Evolutionary conservation across 2,797 vertebrate genomes (phyloP).

Genomic region (Characodon lateralis): DNA sequence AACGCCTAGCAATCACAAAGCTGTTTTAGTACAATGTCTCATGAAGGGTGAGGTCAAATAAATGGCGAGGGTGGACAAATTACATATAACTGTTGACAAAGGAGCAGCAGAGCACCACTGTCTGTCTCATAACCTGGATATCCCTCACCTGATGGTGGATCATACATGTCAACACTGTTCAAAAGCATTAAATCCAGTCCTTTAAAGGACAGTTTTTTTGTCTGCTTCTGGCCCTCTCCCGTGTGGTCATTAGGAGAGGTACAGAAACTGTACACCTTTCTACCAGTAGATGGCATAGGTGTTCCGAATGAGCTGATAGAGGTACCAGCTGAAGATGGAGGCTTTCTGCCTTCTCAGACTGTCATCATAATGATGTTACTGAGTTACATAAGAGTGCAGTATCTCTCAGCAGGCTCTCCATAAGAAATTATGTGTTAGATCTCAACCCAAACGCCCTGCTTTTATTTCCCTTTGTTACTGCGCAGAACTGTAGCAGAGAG

Average conservation of each 20-base stretch:
- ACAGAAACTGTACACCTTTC: conserved; percentile 42
- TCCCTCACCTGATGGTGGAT: conserved; percentile 68
- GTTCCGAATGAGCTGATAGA: conserved; percentile 56
- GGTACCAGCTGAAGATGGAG: conserved; percentile 55
- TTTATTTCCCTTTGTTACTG: conserved; percentile 66
- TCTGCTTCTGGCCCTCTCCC: conserved; percentile 50
- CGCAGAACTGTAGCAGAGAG: conserved; percentile 45
- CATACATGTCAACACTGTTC: conserved; percentile 68
- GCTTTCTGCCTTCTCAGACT: conserved; percentile 55
- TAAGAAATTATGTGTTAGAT: conserved; percentile 77
- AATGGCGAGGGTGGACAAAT: conserved; percentile 70
- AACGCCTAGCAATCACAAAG: conserved; percentile 56
- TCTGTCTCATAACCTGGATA: conserved; percentile 53
- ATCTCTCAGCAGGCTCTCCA: conserved; percentile 74
- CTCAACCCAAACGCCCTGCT: conserved; percentile 60
- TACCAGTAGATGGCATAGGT: conserved; percentile 79
- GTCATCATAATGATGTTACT: conserved; percentile 79
- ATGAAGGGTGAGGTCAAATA: conserved; percentile 67
- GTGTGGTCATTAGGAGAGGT: conserved; percentile 71
- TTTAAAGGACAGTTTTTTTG: conserved; percentile 57
- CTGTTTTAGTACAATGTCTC: conserved; percentile 51
- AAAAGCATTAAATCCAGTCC: conserved; percentile 57
- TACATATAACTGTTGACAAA: conserved; percentile 61
- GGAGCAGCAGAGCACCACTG: conserved; percentile 33
- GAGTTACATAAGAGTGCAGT: conserved; percentile 83